A percentile compares a stretch with the other conserved stretches of the same genome.
These are phyloP conservation scores for Microplitis manilae DNA, from an alignment of 2,888 invertebrate species.

Conservation along the genomic window DNA sequence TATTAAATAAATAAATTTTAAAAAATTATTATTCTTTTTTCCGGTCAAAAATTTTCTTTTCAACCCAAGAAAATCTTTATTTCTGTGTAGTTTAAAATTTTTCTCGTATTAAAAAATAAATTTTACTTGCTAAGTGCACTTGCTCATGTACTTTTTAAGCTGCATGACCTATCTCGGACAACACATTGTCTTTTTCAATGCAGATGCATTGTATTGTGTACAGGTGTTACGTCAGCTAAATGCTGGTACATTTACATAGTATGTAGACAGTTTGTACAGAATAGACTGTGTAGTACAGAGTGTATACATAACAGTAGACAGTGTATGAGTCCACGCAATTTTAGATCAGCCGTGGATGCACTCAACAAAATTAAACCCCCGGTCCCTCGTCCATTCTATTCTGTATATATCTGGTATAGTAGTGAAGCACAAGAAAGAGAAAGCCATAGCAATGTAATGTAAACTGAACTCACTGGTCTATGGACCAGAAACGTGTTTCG, in stretches of 20 bases:
- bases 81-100: background rate
- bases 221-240: background rate
- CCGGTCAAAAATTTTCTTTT: too few species aligned
- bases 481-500: slow-evolving; percentile 14
- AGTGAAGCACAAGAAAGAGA: slow-evolving; percentile 23
- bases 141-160: background rate
- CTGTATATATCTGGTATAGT: background rate
- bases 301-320: background rate
- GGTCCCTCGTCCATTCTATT: background rate
- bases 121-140: background rate
- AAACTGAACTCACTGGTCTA: slow-evolving; percentile 11
- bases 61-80: background rate
- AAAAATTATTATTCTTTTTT: too few species aligned
- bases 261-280: background rate
- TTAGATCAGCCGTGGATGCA: slow-evolving; percentile 38
- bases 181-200: background rate
- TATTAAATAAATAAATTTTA: background rate
- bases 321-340: slow-evolving; percentile 18
- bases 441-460: slow-evolving; percentile 26
- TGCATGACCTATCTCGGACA: background rate
- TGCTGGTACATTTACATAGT: background rate
- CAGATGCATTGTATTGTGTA: background rate
- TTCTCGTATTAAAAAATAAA: background rate
- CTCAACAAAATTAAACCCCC: slow-evolving; percentile 42
- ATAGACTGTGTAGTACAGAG: background rate